Base-by-base conservation (phyloP, 1,140 invertebrate species). In the Pemphigus obesinymphae region DNA sequence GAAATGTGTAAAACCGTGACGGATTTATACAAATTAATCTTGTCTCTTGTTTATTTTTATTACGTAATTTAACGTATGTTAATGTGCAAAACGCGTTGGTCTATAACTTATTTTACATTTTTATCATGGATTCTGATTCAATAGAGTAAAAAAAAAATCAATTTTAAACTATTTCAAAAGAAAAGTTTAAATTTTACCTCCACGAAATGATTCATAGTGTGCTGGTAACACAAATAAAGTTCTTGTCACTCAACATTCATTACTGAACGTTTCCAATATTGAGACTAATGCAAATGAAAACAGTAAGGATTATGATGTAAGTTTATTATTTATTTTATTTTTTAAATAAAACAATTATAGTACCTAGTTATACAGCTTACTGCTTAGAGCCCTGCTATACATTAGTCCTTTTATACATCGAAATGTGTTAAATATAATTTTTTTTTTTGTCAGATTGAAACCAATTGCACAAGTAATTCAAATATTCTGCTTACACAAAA, bases 311-410 rank as follows among this genome's bases (percentile, higher is more conserved):
- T 23, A 55, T 55, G 50, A 55, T 6, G 20, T 55, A 55, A 55
- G 20, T 55, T 55, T 63, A 63, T 34, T 34, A 63, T 63, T 63
- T 63, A 63, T 63, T 63, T 31, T 63, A 63, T 63, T 63, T 31
- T 63, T 63, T 17, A 63, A 63, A 26, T 63, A 26, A 63, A 34
- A 31, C 29, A 63, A 63, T 10, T 63, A 63, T 63, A 63, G 4
- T 13, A n/a, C n/a, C n/a, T n/a, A 31, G 58, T 31, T 63, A 26
- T 63, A 63, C 15, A 29, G 58, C 29, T 29, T n/a, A 63, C 58
- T 31, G 58, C 11, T 63, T 63, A 63, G 29, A 63, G 29, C 58
- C 29, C 45, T 48, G 45, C 37, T 8, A 40, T 40, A 40, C 37
- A 40, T 40, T 40, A 63, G 29, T 26, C 29, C 45, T 48, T 4